Base-by-base conservation (phyloP, 2,113 vertebrate species). In the Odobenus rosmarus region DNA sequence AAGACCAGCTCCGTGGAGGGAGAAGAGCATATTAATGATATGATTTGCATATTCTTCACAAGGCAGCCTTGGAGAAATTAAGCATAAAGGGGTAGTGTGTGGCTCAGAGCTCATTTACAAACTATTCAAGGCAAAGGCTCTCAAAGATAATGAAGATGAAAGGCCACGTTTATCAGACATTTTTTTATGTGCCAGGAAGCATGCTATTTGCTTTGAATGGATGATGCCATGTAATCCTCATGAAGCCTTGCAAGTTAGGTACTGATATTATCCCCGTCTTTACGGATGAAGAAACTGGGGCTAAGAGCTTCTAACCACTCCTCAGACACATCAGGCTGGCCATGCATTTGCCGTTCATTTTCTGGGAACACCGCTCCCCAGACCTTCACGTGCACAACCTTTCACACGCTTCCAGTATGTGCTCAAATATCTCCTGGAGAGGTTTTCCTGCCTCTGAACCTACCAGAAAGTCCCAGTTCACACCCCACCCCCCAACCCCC, bases 371-470 rank as follows among this genome's bases (percentile, higher is more conserved):
- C 24, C 15, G 24, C 8, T 46, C 59, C 62, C n/a, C 18, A 12
- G 18, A 8, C 31, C 28, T 19, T 76, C n/a, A 14, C 2, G 3
- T 0, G 8, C 39, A 4, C 64, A 2, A 15, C 49, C 42, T 53
- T 15, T 39, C 31, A 0, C 19, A 8, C 1, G 46, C 36, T 55
- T 42, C 24, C 19, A 18, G 14, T 9, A 5, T 62, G 36, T 24
- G 0, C 31, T 55, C 36, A 13, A 1, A 7, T 24, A 4, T 31
- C 4, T n/a, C 4, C 51, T n/a, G 39, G 7, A 42, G 61, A 31
- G 7, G 46, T 0, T 49, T 13, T 72, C 84, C 71, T 23, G 62
- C 23, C 10, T 18, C 18, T 2, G 39, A 18, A 13, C 42, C 24
- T 57, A 8, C 67, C 36, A 57, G 55, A 24, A 16, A 5, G 15